These are phyloP conservation scores for Eupithecia vulgata DNA, from an alignment of 2,888 invertebrate genomes.

Conservation along the genomic window DNA sequence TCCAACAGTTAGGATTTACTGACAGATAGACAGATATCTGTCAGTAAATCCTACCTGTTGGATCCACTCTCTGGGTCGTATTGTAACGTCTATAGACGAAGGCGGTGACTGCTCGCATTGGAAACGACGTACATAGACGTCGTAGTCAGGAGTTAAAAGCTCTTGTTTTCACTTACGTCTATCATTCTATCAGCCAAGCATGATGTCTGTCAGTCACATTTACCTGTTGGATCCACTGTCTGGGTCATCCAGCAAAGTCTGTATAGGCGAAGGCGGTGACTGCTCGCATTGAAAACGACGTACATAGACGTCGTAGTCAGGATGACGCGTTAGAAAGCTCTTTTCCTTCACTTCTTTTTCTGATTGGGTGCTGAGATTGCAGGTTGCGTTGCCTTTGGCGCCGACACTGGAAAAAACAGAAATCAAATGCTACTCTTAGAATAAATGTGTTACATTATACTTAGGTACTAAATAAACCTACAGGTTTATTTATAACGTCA, in stretches of 20 bases:
- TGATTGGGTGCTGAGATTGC: slow-evolving; percentile 67
- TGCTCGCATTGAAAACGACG: slow-evolving; percentile 73
- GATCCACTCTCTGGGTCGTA: slow-evolving; percentile 54
- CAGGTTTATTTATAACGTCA: no score
- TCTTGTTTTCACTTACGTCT: background rate
- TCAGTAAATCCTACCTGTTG: background rate
- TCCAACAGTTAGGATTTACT: no score
- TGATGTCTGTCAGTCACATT: background rate
- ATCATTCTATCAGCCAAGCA: background rate
- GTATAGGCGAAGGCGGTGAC: slow-evolving; percentile 69
- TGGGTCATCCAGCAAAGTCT: slow-evolving; percentile 62
- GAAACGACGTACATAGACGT: slow-evolving; percentile 67
- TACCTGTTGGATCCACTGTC: slow-evolving; percentile 26
- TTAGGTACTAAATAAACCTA: no score
- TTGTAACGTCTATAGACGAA: slow-evolving; percentile 63
- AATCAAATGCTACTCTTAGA: background rate
- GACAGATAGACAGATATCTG: no score
- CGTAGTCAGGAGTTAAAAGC: slow-evolving; percentile 75
- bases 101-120: slow-evolving; percentile 76
- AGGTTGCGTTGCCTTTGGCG: slow-evolving; percentile 79
- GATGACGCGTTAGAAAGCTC: slow-evolving; percentile 61
- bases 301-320: slow-evolving; percentile 73
- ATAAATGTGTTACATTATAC: no score
- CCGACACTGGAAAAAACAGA: slow-evolving; percentile 64
- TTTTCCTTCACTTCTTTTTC: slow-evolving; percentile 71